These are phyloP conservation scores for Tor tambroides DNA, from an alignment of 2,113 vertebrate species.

Conservation along the genomic window DNA sequence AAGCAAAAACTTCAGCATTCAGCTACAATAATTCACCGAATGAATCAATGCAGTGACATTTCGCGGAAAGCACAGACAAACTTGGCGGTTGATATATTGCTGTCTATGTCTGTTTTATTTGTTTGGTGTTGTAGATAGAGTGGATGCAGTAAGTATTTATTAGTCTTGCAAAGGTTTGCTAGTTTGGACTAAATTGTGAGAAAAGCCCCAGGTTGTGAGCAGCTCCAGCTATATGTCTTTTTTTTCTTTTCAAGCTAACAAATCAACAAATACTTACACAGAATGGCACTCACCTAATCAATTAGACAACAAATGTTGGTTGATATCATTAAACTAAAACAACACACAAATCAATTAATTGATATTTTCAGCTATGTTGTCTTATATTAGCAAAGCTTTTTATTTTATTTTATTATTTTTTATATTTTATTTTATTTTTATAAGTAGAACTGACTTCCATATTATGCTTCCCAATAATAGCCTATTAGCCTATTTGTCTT, in stretches of 20 bases:
- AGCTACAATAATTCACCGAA: constrained; percentile 31
- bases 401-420: too few species aligned
- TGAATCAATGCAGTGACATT: constrained; percentile 41
- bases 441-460: too few species aligned
- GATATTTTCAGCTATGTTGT: too few species aligned
- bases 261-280: background rate
- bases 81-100: background rate
- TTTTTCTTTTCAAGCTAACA: background rate
- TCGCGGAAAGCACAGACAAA: constrained; percentile 32
- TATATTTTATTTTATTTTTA: too few species aligned
- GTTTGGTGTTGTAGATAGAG: background rate
- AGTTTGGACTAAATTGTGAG: constrained; percentile 3
- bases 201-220: background rate
- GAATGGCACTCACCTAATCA: background rate
- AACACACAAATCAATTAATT: background rate
- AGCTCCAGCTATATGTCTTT: background rate
- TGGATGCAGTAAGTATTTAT: background rate
- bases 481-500: too few species aligned
- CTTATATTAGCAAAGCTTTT: too few species aligned
- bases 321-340: background rate
- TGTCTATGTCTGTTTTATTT: constrained; percentile 30
- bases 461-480: too few species aligned
- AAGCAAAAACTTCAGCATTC: constrained; percentile 33
- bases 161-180: constrained; percentile 19
- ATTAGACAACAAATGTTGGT: background rate